phyloP scores from a whole-genome alignment of 2,113 vertebrate genomes.

The Lepus timidus region DNA sequence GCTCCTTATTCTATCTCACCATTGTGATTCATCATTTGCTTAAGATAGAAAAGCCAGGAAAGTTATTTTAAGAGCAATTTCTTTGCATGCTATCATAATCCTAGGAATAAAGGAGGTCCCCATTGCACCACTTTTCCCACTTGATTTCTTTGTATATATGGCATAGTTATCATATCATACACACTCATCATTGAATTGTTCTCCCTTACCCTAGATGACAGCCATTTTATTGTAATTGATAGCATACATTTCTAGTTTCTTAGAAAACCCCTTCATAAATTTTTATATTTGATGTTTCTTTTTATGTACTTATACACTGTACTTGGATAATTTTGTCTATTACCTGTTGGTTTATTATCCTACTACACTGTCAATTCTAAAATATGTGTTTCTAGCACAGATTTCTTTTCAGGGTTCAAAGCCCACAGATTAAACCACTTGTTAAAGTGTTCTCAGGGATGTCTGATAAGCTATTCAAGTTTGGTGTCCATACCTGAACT shows the following conservation, averaged over 20 bases:
- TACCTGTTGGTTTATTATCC: neutral
- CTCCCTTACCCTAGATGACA: neutral
- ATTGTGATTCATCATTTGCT: neutral
- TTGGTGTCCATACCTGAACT: neutral
- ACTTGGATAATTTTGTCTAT: neutral
- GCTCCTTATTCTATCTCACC: neutral
- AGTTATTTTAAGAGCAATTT: neutral
- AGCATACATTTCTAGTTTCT: neutral
- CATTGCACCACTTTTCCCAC: neutral
- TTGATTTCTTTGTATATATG: neutral
- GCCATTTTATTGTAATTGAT: neutral
- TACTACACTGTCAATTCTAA: neutral
- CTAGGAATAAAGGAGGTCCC: neutral
- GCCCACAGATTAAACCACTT: neutral
- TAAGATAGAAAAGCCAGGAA: neutral
- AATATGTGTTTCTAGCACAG: neutral
- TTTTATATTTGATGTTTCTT: neutral
- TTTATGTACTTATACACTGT: neutral
- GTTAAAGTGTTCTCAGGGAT: neutral
- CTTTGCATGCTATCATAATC: neutral
- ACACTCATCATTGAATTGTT: neutral
- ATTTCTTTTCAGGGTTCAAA: neutral
- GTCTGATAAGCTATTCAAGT: constrained; percentile 10
- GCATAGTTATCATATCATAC: neutral
- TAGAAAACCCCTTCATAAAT: neutral